These are phyloP conservation scores for Balaeniceps rex DNA, from an alignment of 2,113 vertebrate genomes.

Conservation along the genomic window DNA sequence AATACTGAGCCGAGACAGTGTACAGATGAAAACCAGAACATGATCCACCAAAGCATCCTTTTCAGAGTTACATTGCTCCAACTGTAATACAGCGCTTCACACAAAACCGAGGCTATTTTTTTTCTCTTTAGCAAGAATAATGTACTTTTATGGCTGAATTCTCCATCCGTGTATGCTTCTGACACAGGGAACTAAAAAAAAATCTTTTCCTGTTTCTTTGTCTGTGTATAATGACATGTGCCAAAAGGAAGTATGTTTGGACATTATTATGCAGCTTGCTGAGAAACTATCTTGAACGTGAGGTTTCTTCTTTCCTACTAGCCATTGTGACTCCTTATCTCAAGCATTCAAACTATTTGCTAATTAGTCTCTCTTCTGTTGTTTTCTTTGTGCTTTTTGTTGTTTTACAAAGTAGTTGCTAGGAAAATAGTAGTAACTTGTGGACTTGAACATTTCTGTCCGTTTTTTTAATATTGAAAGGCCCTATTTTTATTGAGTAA, in stretches of 20 bases:
- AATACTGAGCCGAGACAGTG: background rate
- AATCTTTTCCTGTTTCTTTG: constrained; percentile 51
- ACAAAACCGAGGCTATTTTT: background rate
- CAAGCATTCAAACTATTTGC: constrained; percentile 57
- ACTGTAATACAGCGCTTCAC: background rate
- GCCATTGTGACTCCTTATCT: constrained; percentile 53
- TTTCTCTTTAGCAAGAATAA: background rate
- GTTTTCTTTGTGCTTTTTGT: background rate
- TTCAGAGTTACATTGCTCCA: background rate
- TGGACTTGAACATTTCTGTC: background rate
- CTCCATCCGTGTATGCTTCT: background rate
- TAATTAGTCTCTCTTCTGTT: constrained; percentile 49
- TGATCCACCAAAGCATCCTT: background rate
- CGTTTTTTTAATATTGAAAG: background rate
- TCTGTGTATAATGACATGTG: background rate
- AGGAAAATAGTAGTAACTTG: background rate
- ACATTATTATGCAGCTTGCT: constrained; percentile 24
- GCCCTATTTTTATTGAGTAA: background rate
- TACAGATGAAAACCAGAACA: background rate
- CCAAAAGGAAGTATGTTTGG: constrained; percentile 57
- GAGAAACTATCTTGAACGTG: constrained; percentile 5
- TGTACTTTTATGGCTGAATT: background rate
- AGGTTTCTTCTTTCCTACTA: constrained; percentile 55
- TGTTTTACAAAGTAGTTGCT: background rate
- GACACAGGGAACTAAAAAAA: background rate